phyloP scores from a whole-genome alignment of 2,888 invertebrate genomes.

The Sarcophaga caerulescens region DNA sequence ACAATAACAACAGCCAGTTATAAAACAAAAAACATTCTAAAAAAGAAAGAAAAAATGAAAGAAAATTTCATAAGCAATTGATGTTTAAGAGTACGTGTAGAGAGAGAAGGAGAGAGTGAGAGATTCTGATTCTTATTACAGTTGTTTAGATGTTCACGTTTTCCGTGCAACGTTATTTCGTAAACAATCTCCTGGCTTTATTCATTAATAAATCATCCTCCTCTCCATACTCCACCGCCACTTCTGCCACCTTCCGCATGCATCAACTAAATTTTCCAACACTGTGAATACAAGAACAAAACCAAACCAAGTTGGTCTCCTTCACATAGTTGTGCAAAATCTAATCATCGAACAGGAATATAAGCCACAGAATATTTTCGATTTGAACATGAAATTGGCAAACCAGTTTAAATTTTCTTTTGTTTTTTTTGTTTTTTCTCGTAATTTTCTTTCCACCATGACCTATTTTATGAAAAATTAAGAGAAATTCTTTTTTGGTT shows the following conservation, averaged over 20 bases:
- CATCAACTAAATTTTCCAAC: background rate
- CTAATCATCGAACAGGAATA: conserved; percentile 58
- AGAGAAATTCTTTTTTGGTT: conserved; percentile 36
- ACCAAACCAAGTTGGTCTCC: conserved; percentile 50
- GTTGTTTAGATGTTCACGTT: background rate
- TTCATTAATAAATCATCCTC: background rate
- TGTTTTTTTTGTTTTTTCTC: conserved; percentile 8
- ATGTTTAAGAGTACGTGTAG: background rate
- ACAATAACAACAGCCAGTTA: background rate
- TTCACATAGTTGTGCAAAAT: conserved; percentile 54
- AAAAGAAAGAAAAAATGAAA: background rate
- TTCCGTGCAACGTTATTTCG: background rate
- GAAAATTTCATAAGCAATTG: background rate
- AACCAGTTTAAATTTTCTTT: conserved; percentile 52
- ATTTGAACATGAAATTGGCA: conserved; percentile 14
- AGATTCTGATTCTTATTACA: background rate
- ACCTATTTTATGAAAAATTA: conserved; percentile 48
- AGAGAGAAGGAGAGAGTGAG: background rate
- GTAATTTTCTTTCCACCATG: conserved; percentile 33
- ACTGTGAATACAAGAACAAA: background rate
- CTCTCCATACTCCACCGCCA: background rate
- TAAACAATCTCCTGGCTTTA: background rate
- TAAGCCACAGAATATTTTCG: conserved; percentile 34
- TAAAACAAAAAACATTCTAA: background rate
- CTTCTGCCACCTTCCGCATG: background rate